Conservation (phyloP, 2,888 invertebrate species). For the Tiliacea aurago region DNA sequence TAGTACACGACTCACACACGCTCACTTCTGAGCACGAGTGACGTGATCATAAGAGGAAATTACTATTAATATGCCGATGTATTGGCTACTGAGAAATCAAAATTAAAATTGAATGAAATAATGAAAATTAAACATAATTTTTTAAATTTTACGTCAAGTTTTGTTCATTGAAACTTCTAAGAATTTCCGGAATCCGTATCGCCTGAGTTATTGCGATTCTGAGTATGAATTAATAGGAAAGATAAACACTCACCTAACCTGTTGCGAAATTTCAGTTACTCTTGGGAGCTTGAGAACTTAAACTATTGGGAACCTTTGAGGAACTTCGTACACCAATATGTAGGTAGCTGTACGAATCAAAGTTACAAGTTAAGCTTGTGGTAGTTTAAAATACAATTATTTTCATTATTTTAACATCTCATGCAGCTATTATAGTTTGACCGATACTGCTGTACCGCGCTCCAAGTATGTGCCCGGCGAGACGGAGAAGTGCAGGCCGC, state of each 20-base stretch:
- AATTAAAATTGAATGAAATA: background rate
- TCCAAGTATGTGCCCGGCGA: too few relatives aligned
- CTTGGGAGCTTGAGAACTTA: background rate
- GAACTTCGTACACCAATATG: background rate
- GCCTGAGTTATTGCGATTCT: background rate
- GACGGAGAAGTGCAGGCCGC: too few relatives aligned
- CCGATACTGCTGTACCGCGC: too few relatives aligned
- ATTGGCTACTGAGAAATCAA: background rate
- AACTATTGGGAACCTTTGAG: too few relatives aligned
- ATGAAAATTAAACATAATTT: too few relatives aligned
- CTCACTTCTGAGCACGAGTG: too few relatives aligned
- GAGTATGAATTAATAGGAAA: background rate
- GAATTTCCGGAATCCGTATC: background rate
- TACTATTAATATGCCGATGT: too few relatives aligned
- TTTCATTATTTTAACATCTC: too few relatives aligned
- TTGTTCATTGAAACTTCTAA: background rate
- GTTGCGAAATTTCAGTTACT: background rate
- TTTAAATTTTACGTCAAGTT: background rate
- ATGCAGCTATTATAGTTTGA: too few relatives aligned
- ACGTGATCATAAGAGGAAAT: background rate
- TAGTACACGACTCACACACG: background rate
- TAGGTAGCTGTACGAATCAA: background rate
- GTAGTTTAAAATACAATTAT: too few relatives aligned
- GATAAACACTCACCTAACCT: background rate
- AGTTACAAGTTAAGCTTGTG: too few relatives aligned